Base-by-base conservation (phyloP, 23 tunicate genomes). In the Trididemnum nubilum region DNA sequence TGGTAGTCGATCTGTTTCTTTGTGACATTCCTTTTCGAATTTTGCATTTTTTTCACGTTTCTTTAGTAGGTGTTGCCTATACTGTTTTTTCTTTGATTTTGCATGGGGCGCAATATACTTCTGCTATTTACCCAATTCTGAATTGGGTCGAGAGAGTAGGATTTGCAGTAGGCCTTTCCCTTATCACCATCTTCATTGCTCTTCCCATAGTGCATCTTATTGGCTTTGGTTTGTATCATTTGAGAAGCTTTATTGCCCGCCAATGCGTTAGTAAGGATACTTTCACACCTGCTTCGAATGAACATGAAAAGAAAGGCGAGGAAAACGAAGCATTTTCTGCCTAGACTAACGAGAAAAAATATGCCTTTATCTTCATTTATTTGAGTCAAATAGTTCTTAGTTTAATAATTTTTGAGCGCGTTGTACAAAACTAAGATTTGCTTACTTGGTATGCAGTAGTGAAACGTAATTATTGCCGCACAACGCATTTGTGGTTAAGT, bases 81-180 rank as follows among this genome's bases (percentile, higher is more conserved):
- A 71, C 73, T 1, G 52, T 83, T 23, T 83, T 83, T 51, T 73
- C 87, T 34, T 36, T 83, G 38, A 83, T 83, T 0, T 32, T 83
- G 25, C 71, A 57, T 28, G 81, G 72, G 23, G 21, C 81, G 15
- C 81, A 81, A 18, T 83, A 73, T 60, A 39, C 35, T 2, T 57
- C 80, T 0, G 73, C 81, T 7, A 83, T 83, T 83, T 83, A 83
- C 37, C 81, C 81, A 0, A 73, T 83, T 22, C 38, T 83, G 29
- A 66, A 83, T 54, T 83, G 87, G 87, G 30, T 1, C 1, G 73
- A 73, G 29, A 60, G 73, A 19, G 33, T 51, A 2, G 86, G 86
- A 34, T 51, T 51, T 33, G 31, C 86, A 4, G 39, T 73, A 3
- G 79, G 79, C 12, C 5, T 73, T 2, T n/a, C 32, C 5, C 28